These are phyloP conservation scores for Raja brachyura DNA, from an alignment of 2,113 vertebrate species.

Conservation along the genomic window DNA sequence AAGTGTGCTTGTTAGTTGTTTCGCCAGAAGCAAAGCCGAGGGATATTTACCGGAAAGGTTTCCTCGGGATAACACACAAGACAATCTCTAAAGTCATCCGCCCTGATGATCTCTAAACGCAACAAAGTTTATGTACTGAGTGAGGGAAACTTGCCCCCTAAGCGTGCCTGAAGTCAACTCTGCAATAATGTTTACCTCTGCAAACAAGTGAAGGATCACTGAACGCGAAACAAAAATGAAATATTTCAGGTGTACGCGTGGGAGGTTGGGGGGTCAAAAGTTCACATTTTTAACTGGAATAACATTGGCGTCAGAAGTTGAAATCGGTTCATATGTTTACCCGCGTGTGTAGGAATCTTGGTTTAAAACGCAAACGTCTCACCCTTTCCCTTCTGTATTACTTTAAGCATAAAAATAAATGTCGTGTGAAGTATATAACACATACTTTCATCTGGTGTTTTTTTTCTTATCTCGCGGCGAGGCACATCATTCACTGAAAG, in stretches of 20 bases:
- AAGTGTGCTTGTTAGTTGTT: neutral
- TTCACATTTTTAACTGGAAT: neutral
- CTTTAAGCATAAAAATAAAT: neutral
- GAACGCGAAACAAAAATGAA: neutral
- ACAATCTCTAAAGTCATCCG: neutral
- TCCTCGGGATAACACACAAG: neutral
- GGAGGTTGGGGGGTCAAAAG: slow-evolving; percentile 6
- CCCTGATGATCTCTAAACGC: neutral
- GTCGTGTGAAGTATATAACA: neutral
- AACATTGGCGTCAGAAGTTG: neutral
- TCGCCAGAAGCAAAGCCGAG: neutral
- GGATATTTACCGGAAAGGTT: neutral
- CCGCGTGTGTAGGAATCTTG: neutral
- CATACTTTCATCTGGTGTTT: too few relatives aligned
- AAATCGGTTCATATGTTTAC: neutral
- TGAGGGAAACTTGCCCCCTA: too few relatives aligned
- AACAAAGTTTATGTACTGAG: neutral
- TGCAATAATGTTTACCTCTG: neutral
- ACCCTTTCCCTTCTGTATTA: too few relatives aligned
- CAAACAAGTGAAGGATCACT: neutral
- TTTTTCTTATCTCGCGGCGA: neutral
- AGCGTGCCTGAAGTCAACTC: neutral
- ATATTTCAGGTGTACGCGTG: neutral
- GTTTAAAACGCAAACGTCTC: neutral
- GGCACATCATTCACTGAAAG: neutral